Conservation (phyloP, 2,888 invertebrate genomes). For the Ptychoptera contaminata region DNA sequence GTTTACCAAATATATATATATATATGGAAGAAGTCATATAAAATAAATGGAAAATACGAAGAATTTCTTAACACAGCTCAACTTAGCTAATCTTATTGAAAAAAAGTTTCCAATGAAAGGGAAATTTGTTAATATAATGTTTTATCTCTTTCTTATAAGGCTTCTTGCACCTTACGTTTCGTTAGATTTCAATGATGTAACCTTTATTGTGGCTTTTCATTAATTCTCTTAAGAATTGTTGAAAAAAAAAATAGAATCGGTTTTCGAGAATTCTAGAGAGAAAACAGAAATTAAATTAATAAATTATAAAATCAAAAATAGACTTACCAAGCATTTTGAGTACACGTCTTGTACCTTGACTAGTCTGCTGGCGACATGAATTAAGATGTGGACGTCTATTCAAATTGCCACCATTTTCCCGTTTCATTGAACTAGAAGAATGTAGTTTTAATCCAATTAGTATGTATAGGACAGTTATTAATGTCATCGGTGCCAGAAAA, state of each 20-base stretch:
- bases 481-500: constrained; percentile 76
- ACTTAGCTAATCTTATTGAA: too few species aligned
- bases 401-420: constrained; percentile 18
- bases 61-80: not conserved
- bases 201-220: too few species aligned
- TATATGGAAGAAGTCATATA: too few species aligned
- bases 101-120: too few species aligned
- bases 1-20: not conserved
- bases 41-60: not conserved
- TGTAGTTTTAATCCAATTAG: constrained; percentile 55
- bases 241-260: too few species aligned
- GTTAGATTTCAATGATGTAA: too few species aligned
- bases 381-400: constrained; percentile 10
- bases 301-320: not conserved
- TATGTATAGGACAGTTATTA: constrained; percentile 69
- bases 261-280: too few species aligned
- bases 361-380: constrained; percentile 6
- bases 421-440: constrained; percentile 34
- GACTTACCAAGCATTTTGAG: constrained; percentile 44
- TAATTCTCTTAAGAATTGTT: too few species aligned
- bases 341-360: constrained; percentile 27
- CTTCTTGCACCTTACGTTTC: too few species aligned
- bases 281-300: too few species aligned
- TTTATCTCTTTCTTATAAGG: too few species aligned
- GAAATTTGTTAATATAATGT: too few species aligned